phyloP scores from a whole-genome alignment of 2,113 vertebrate species.

The Phyllostomus discolor region DNA sequence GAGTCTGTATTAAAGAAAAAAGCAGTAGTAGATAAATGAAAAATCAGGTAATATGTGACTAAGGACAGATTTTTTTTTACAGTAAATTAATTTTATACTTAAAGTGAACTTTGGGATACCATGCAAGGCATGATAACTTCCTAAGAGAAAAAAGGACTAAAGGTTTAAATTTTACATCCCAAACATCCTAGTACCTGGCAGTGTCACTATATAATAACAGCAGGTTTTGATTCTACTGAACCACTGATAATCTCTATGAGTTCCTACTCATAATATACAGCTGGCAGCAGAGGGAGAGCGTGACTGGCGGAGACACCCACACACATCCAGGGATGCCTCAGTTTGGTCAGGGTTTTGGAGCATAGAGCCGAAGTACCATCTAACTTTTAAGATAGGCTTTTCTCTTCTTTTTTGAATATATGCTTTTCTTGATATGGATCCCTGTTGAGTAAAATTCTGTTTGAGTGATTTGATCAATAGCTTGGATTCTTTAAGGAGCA shows the following conservation, averaged over 20 bases:
- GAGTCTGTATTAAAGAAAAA: neutral
- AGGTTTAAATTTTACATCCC: neutral
- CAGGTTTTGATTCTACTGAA: neutral
- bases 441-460: neutral
- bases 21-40: neutral
- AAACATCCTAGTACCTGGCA: neutral
- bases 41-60: neutral
- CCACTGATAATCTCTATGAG: neutral
- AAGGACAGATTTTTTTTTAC: neutral
- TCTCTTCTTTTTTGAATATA: neutral
- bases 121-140: neutral
- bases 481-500: neutral
- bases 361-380: neutral
- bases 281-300: neutral
- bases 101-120: neutral
- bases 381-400: neutral
- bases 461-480: neutral
- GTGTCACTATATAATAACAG: neutral
- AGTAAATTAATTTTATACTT: neutral
- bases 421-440: neutral
- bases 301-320: neutral
- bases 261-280: neutral
- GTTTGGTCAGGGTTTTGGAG: neutral
- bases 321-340: neutral
- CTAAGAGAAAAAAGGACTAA: neutral